A percentile compares a stretch with the other conserved stretches of the same genome.
phyloP scores from a whole-genome alignment of 2,888 invertebrate species.

The Lomographa bimaculata region DNA sequence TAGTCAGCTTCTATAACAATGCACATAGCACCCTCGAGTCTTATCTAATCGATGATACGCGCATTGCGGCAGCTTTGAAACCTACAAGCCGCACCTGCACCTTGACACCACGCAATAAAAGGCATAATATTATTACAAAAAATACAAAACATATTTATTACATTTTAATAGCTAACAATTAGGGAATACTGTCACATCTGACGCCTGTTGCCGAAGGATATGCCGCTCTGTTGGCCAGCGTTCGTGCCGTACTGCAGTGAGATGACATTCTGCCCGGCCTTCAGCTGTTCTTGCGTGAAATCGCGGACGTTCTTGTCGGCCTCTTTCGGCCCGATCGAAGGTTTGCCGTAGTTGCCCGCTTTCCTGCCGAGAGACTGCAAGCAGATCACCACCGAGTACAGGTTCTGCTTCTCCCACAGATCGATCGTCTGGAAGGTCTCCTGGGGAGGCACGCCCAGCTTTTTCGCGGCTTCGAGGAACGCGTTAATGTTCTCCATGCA shows the following conservation, averaged over 20 bases:
- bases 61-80: conserved; percentile 27
- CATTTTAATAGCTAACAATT: conserved; percentile 22
- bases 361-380: conserved; percentile 97
- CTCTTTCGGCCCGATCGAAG: conserved; percentile 97
- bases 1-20: too few relatives aligned
- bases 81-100: conserved; percentile 46
- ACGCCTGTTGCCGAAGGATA: conserved; percentile 97
- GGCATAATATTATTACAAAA: conserved; percentile 42
- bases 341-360: conserved; percentile 92
- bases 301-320: conserved; percentile 96
- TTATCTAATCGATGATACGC: conserved; percentile 51
- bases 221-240: conserved; percentile 97
- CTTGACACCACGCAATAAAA: conserved; percentile 42
- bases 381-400: conserved; percentile 98
- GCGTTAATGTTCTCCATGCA: conserved; percentile 99
- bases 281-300: conserved; percentile 96
- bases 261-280: conserved; percentile 96
- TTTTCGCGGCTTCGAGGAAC: conserved; percentile 92
- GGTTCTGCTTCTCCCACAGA: conserved; percentile 97
- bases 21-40: too few relatives aligned
- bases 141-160: conserved; percentile 60
- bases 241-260: conserved; percentile 98
- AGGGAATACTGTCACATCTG: conserved; percentile 89
- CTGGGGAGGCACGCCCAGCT: conserved; percentile 94
- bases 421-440: conserved; percentile 99